Base-by-base conservation (phyloP, 2,797 vertebrate genomes). In the Poeciliopsis paucimaculata region DNA sequence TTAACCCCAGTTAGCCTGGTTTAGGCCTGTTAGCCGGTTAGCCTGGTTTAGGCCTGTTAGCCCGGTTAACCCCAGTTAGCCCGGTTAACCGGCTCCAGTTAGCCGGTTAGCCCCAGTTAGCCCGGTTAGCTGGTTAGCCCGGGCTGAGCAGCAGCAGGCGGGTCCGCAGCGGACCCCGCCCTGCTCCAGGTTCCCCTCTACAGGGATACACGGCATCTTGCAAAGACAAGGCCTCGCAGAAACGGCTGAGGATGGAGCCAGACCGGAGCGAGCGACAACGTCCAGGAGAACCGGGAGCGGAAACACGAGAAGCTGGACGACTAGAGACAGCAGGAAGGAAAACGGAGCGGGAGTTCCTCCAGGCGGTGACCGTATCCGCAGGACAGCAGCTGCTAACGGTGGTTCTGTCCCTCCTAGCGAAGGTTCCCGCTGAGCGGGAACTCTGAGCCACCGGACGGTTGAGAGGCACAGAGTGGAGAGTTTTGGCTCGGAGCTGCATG, bases 401-500 rank as follows among this genome's bases (percentile, higher is more conserved):
- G 64, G 64, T 66, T 66, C 64, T 41, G 64, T 66, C 64, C 64
- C 34, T 64, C 62, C 62, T 36, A 36, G 16, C 31, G 36, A 64
- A 9, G 60, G 60, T 64, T 77, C 75, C 82, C 66, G 88, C 96
- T 95, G 81, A 60, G 57, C 68, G 75, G 96, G 86, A 95, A 94
- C 95, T 95, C 94, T 95, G 95, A 96, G 95, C 96, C 97, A 96
- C 96, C 94, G 95, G 93, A 95, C 95, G 95, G 95, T 95, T 95
- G 95, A 96, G 96, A 98, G 98, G 98, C 98, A 99, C 98, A 96
- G 96, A 97, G 96, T 97, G 96, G 97, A 97, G 97, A 95, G 95
- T 97, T 97, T 95, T 96, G 97, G 96, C 97, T 98, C 96, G 97
- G 97, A 97, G 96, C 97, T 97, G 97, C 97, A 98, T 98, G 98